These are phyloP conservation scores for Drosophila nasuta DNA, from an alignment of 1,140 invertebrate genomes.

Conservation along the genomic window DNA sequence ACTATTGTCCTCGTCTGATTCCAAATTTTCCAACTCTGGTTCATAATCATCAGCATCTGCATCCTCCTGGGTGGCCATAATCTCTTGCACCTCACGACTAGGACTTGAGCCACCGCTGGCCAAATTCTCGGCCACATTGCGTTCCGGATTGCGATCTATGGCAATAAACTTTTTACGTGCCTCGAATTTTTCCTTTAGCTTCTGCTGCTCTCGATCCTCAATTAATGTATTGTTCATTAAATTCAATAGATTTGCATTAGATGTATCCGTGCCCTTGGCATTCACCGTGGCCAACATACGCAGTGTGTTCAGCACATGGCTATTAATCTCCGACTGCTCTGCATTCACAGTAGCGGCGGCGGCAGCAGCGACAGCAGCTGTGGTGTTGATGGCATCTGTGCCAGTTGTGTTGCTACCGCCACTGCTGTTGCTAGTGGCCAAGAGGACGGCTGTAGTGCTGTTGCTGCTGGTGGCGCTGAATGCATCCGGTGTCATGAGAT, in stretches of 20 bases:
- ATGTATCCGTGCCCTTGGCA: constrained; percentile 51
- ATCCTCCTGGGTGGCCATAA: constrained; percentile 88
- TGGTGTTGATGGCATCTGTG: constrained; percentile 25
- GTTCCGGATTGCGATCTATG: constrained; percentile 74
- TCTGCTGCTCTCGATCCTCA: constrained; percentile 80
- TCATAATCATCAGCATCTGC: constrained; percentile 66
- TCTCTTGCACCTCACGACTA: constrained; percentile 93
- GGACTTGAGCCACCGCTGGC: constrained; percentile 91
- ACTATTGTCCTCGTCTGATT: constrained; percentile 60
- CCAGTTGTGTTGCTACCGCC: constrained; percentile 19
- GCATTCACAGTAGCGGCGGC: neutral
- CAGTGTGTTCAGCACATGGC: constrained; percentile 77
- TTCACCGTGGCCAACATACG: constrained; percentile 80
- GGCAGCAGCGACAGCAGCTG: neutral
- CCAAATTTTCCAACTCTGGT: constrained; percentile 62
- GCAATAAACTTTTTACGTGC: constrained; percentile 76
- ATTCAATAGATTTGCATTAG: constrained; percentile 73
- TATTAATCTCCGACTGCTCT: constrained; percentile 61
- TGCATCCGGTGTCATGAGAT: constrained; percentile 94
- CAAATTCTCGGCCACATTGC: constrained; percentile 72
- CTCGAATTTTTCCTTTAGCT: constrained; percentile 72
- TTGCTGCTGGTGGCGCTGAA: constrained; percentile 88
- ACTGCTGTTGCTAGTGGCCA: constrained; percentile 38
- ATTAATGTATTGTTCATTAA: constrained; percentile 80
- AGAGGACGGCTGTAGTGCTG: constrained; percentile 44